Conservation (phyloP, 1,140 invertebrate genomes). For the Trichonephila clavata region DNA sequence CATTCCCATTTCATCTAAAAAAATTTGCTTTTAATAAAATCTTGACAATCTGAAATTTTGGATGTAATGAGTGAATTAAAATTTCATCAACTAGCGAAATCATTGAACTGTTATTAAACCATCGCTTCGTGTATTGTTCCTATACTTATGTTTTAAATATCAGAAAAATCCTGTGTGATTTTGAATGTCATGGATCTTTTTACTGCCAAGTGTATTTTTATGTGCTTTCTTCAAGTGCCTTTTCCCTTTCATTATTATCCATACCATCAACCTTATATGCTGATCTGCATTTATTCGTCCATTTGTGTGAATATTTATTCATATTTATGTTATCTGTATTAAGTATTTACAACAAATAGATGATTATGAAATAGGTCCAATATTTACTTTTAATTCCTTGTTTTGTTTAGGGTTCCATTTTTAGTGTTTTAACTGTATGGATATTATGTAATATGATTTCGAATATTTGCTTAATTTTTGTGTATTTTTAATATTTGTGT, state of each 20-base stretch:
- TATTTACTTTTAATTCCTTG: constrained; percentile 19
- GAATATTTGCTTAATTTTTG: no score
- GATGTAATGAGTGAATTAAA: neutral
- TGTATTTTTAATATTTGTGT: no score
- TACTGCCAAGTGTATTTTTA: constrained; percentile 53
- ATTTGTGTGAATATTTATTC: constrained; percentile 30
- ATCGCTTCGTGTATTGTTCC: constrained; percentile 55
- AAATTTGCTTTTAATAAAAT: neutral
- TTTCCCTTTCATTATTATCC: constrained; percentile 6
- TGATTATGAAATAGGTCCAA: constrained; percentile 61
- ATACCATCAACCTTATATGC: neutral
- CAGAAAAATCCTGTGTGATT: constrained; percentile 11
- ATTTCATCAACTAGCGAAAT: neutral
- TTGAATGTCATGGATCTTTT: constrained; percentile 13
- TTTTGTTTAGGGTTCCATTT: constrained; percentile 24
- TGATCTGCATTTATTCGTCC: constrained; percentile 7
- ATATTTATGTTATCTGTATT: constrained; percentile 28
- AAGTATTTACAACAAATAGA: constrained; percentile 50
- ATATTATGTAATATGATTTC: no score
- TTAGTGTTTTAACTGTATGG: neutral
- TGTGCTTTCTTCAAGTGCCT: constrained; percentile 35
- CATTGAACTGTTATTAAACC: neutral
- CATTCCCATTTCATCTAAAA: neutral
- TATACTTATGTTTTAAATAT: constrained; percentile 31
- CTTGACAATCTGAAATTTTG: neutral